These are phyloP conservation scores for Typhlichthys subterraneus DNA, from an alignment of 2,797 vertebrate genomes.

Conservation along the genomic window DNA sequence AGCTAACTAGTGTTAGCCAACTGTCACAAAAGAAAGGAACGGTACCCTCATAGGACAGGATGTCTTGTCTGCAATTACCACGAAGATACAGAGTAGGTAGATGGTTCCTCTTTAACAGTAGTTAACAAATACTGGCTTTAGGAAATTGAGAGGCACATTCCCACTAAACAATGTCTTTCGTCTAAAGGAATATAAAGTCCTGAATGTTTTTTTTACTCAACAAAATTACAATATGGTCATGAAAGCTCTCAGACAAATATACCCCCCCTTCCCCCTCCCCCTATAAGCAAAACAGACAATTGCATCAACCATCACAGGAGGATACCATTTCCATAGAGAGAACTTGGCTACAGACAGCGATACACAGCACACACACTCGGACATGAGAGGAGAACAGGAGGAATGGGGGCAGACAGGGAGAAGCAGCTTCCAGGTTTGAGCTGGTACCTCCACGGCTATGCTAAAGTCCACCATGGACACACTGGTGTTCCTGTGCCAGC, in stretches of 20 bases:
- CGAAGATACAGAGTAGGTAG: background rate
- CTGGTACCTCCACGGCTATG: conserved; percentile 93
- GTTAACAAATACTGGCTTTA: background rate
- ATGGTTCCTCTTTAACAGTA: background rate
- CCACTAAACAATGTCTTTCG: too few relatives aligned
- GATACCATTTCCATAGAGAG: conserved; percentile 59
- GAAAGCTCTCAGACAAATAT: too few relatives aligned
- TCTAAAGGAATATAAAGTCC: too few relatives aligned
- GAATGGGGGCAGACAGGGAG: conserved; percentile 52
- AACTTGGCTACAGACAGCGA: conserved; percentile 38
- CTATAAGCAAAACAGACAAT: background rate
- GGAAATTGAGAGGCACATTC: background rate
- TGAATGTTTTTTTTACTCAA: too few relatives aligned
- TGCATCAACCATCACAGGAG: conserved; percentile 31
- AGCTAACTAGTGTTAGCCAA: conserved; percentile 32
- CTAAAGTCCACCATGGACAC: conserved; percentile 99
- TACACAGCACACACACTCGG: conserved; percentile 47
- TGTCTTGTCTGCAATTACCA: background rate
- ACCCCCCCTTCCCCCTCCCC: too few relatives aligned
- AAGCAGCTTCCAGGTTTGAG: conserved; percentile 65
- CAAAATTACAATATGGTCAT: too few relatives aligned
- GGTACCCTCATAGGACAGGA: conserved; percentile 36
- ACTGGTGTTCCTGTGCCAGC: conserved; percentile 98
- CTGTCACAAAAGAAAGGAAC: conserved; percentile 40
- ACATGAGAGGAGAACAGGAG: conserved; percentile 48